Evolutionary conservation across 2,797 vertebrate species (phyloP), one percentile per base, ranked within the genome.

Genomic region (Tachyglossus aculeatus): DNA sequence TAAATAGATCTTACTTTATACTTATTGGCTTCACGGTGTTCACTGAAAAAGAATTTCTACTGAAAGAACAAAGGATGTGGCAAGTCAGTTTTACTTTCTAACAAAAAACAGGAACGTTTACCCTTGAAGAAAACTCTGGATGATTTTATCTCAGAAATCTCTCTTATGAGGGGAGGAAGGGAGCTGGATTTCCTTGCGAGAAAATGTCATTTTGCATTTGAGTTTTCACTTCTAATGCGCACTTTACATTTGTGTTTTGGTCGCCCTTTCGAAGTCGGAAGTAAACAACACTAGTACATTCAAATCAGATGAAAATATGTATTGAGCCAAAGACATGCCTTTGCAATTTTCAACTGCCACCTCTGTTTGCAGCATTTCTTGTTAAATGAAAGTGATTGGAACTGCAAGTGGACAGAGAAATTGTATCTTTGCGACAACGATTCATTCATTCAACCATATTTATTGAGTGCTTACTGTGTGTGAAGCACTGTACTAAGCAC

Each of bases 1-100:
- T 73, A 58, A 48, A 56, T 6, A 33, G 10, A 45, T 69, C 40
- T 33, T 37, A 68, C 37, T 63, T 31, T 53, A 16, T 2, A 74
- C 53, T 53, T 39, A 22, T 14, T 57, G 62, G 36, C 55, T 69
- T 70, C 21, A 62, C 43, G 40, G 38, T 55, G 36, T 41, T 4
- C 5, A 68, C 54, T 75, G 41, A 77, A 75, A 71, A 85, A 52
- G 24, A 51, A 74, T 39, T 67, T 59, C 48, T 53, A 66, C n/a
- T 9, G 31, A 59, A 53, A 61, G 52, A 58, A 44, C 51, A 54
- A 32, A 77, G 39, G 22, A 5, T 61, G 59, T n/a, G 55, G 78
- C 63, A 63, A 44, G 9, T 76, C 59, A 33, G 4, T 24, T 64
- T 74, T 60, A 82, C 37, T 76, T 25, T 37, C 51, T 25, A 15